Evolutionary conservation across 2,797 vertebrate genomes (phyloP).

Genomic region (Rhinoraja longicauda): DNA sequence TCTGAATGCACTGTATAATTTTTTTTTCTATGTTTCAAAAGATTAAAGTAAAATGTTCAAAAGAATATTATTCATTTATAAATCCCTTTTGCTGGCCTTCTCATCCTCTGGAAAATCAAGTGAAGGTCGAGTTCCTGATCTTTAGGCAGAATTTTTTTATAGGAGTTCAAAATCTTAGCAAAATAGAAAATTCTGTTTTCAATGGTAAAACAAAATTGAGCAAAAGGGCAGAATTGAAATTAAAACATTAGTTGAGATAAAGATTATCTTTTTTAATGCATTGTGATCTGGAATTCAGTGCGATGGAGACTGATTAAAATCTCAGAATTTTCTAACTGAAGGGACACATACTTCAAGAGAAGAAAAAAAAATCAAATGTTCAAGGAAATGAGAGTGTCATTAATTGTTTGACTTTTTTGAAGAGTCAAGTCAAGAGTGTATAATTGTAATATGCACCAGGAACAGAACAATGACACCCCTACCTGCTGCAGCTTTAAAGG

Average conservation of each 20-base stretch:
- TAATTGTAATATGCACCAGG: no score
- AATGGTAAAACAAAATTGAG: not conserved
- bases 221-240: not conserved
- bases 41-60: not conserved
- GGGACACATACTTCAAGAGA: not conserved
- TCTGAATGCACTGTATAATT: no score
- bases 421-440: no score
- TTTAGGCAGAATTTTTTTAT: not conserved
- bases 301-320: not conserved
- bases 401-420: not conserved
- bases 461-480: no score
- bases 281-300: not conserved
- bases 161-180: not conserved
- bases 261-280: not conserved
- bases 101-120: not conserved
- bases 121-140: not conserved
- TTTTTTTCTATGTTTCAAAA: not conserved
- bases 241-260: not conserved
- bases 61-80: not conserved
- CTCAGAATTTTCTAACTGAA: not conserved
- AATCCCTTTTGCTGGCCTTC: not conserved
- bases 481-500: no score
- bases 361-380: not conserved
- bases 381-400: not conserved
- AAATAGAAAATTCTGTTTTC: not conserved